Evolutionary conservation across 2,113 vertebrate genomes (phyloP), one percentile per base, ranked within the genome.

Genomic region (Guaruba guarouba): DNA sequence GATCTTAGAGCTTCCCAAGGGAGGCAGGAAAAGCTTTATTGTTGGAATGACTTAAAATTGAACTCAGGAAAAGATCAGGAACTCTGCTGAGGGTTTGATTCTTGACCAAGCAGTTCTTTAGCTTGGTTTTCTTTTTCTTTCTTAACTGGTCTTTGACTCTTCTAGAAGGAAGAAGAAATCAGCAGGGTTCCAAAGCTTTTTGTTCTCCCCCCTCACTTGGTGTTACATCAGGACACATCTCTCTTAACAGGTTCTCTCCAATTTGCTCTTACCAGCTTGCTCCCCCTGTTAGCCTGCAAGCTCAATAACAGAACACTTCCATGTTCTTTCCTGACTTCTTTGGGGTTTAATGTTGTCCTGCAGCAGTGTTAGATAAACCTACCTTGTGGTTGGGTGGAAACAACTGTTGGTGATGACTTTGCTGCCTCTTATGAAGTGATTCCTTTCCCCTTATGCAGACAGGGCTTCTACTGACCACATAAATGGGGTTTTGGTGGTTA

Each of bases 381-480:
- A 10, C 57, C 57, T 59, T 59, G 6, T 59, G 57, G 9, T 3
- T 59, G 33, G 22, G 57, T 35, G 22, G 57, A 35, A 59, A 24
- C 13, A 59, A 13, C 9, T 4, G 10, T 25, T 11, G 6, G 10
- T 10, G 20, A 14, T 41, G 10, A 41, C 24, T 37, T 7, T 3
- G 17, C 29, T 73, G 25, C 57, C 22, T 71, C n/a, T 41, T 27
- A 48, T 29, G n/a, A 18, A 49, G 9, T 31, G 2, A 9, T 62
- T 48, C 35, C 24, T 39, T 29, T 27, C 2, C 29, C 23, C 43
- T 55, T 1, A 0, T 14, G 33, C 9, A 22, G 68, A 2, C 8
- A 2, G 69, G 35, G 44, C 28, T 71, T 39, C 51, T 54, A 0
- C 6, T 18, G 37, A 1, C 1, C 22, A 7, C 11, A 0, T 16